Evolutionary conservation across 1,140 invertebrate genomes (phyloP), one percentile per base, ranked within the genome.

Genomic region (Bombus polaris): DNA sequence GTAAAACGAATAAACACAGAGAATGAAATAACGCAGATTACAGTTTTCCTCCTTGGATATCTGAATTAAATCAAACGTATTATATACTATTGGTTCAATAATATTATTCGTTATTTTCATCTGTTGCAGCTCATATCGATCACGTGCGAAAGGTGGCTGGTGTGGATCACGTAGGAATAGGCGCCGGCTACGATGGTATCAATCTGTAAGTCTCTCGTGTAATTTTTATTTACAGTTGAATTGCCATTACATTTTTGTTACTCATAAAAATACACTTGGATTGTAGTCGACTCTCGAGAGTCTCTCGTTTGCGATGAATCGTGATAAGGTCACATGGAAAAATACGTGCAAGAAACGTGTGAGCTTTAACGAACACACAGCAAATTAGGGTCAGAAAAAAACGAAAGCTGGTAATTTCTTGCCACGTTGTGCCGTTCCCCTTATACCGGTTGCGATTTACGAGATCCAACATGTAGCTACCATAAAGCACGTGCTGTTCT

Each of bases 121-220:
- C 44, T 93, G 91, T 96, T 96, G 44, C 96, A 98, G 98, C 97
- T 94, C 98, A 98, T 94, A 98, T 98, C 93, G 98, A 98, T 93
- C 97, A 98, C 94, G 97, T 99, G 91, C 97, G 97, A 89, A 96
- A 96, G 79, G 96, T 98, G 86, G 97, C 97, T 57, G 98, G 98
- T n/a, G 96, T 98, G 71, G 98, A 98, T 95, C 97, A 98, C 93
- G 97, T 98, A 57, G 98, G 98, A 0, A 97, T 98, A 53, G 98
- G 98, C 1, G 98, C 98, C 35, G 98, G 98, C n/a, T 98, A 98
- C 93, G 98, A 98, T 93, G 98, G 98, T 87, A 98, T 98, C 87
- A 97, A 98, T 95, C 96, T 97, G 98, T 98, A 96, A 97, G 96
- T 96, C 3, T 65, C 66, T n/a, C 3, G 6, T 2, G 12, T 32